phyloP scores from a whole-genome alignment of 2,113 vertebrate species.

The Ploceus nigricollis region DNA sequence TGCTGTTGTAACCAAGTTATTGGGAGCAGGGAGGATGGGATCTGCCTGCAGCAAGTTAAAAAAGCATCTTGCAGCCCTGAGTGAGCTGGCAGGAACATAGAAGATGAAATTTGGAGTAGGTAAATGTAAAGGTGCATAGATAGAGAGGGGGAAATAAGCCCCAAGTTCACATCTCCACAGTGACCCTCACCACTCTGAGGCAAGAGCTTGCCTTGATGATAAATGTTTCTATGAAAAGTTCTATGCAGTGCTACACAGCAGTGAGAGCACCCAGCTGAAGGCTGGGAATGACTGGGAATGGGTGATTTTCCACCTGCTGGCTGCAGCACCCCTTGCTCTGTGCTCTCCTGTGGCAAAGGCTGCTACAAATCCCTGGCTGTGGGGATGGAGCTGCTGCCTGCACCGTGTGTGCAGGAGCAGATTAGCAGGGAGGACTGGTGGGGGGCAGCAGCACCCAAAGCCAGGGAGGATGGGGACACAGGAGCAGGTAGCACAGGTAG shows the following conservation, averaged over 20 bases:
- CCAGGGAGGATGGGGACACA: background rate
- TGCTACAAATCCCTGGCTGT: background rate
- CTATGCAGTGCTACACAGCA: background rate
- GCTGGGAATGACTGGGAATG: background rate
- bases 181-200: background rate
- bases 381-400: background rate
- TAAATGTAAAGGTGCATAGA: background rate
- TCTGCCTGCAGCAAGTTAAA: background rate
- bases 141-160: accelerated
- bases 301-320: background rate
- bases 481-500: background rate
- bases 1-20: background rate
- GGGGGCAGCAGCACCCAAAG: background rate
- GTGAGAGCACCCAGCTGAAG: background rate
- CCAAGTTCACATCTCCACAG: background rate
- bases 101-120: background rate
- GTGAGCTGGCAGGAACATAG: background rate
- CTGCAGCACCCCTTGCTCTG: background rate
- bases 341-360: background rate
- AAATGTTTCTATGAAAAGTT: background rate
- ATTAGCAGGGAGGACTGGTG: background rate
- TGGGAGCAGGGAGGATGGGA: background rate
- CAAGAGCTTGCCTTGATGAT: background rate
- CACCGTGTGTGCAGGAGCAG: accelerated
- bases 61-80: background rate